Conservation (phyloP, 1,140 invertebrate species). For the Zaprionus gabonicus region DNA sequence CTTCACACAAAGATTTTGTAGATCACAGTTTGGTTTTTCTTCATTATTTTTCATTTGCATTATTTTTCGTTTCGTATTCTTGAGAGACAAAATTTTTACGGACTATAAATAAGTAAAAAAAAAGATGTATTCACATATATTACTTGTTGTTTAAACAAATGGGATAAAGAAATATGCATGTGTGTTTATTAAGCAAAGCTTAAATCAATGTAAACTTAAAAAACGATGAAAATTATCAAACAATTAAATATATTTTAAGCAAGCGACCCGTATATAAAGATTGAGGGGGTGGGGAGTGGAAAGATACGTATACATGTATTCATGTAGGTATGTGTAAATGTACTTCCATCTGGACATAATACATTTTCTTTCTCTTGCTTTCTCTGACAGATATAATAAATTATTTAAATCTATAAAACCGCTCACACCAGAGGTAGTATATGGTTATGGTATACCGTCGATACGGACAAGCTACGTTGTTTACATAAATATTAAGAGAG, state of each 20-base stretch:
- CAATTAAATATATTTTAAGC: conserved; percentile 23
- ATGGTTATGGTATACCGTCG: conserved; percentile 18
- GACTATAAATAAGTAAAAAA: conserved; percentile 26
- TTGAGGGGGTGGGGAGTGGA: neutral
- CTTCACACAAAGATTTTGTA: conserved; percentile 65
- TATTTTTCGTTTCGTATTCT: conserved; percentile 67
- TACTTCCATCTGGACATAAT: conserved; percentile 9
- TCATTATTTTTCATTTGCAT: conserved; percentile 66
- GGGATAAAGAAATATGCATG: conserved; percentile 32
- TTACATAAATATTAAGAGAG: conserved; percentile 5
- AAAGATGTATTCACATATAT: neutral
- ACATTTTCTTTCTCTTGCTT: conserved; percentile 10
- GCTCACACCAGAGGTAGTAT: conserved; percentile 54
- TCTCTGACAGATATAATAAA: conserved; percentile 52
- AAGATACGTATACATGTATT: conserved; percentile 4
- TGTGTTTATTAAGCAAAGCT: conserved; percentile 17
- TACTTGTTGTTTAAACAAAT: conserved; percentile 18
- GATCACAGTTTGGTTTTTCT: conserved; percentile 81
- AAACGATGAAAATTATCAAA: conserved; percentile 14
- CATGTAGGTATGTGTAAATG: conserved; percentile 1
- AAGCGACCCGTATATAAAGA: conserved; percentile 7
- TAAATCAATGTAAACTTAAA: conserved; percentile 28
- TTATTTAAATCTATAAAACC: conserved; percentile 63
- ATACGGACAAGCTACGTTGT: conserved; percentile 27
- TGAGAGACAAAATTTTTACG: conserved; percentile 47